Conservation (phyloP, 1,140 invertebrate genomes). For the Glossosoma conforme region DNA sequence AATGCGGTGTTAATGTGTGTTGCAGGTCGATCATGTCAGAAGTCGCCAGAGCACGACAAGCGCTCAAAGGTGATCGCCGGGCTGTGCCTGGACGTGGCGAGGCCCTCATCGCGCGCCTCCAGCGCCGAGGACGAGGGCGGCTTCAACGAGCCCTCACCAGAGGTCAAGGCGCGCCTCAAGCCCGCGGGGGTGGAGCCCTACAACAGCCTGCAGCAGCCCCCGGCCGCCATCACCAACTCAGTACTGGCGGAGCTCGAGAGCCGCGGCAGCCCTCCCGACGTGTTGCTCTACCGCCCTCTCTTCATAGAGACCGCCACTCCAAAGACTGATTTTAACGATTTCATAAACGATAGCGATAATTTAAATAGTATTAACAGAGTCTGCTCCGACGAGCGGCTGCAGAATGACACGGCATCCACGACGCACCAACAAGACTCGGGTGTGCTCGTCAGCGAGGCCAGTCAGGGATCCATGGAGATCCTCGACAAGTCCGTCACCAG, state of each 20-base stretch:
- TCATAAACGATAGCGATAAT: constrained; percentile 31
- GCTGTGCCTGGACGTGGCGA: constrained; percentile 27
- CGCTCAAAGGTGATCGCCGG: constrained; percentile 24
- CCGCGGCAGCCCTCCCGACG: constrained; percentile 30
- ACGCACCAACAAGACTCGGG: constrained; percentile 48
- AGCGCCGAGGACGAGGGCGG: constrained; percentile 60
- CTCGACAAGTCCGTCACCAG: constrained; percentile 51
- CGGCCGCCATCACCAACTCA: constrained; percentile 34
- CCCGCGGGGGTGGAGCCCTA: constrained; percentile 35
- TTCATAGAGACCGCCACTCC: constrained; percentile 33
- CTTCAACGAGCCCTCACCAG: constrained; percentile 59
- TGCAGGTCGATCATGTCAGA: constrained; percentile 27
- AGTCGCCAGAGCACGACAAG: constrained; percentile 29
- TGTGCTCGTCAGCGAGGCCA: constrained; percentile 48
- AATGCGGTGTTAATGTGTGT: constrained; percentile 7
- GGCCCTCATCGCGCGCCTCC: constrained; percentile 46
- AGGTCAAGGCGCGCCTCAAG: constrained; percentile 57
- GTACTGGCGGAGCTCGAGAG: constrained; percentile 38
- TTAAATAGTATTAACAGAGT: constrained; percentile 22
- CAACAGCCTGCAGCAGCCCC: constrained; percentile 2
- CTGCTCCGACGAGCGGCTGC: constrained; percentile 26
- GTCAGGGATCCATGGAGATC: constrained; percentile 49
- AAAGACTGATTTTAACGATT: constrained; percentile 29
- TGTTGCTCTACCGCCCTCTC: constrained; percentile 26
- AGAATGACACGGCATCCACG: constrained; percentile 44